phyloP scores from a whole-genome alignment of 2,113 vertebrate species.

The Caretta caretta region DNA sequence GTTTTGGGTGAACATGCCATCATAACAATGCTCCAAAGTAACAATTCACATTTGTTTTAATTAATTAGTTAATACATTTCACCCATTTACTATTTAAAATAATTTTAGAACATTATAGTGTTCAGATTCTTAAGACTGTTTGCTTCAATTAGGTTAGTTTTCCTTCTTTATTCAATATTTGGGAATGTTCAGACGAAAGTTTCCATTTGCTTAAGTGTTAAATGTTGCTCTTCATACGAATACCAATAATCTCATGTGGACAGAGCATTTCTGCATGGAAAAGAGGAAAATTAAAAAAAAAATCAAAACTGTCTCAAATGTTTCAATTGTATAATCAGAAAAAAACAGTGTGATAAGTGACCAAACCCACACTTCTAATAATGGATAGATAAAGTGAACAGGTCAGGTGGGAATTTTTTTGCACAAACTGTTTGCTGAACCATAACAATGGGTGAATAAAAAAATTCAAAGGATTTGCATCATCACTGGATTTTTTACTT shows the following conservation, averaged over 20 bases:
- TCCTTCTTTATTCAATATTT: not conserved
- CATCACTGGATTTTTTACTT: not conserved
- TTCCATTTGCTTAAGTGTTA: not conserved
- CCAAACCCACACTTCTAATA: not conserved
- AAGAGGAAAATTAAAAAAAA: not conserved
- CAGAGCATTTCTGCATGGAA: not conserved
- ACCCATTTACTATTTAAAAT: not conserved
- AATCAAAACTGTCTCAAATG: not conserved
- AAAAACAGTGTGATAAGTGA: not conserved
- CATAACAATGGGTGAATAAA: not conserved
- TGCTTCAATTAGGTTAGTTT: too few relatives aligned
- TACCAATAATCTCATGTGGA: not conserved
- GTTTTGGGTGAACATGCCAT: too few relatives aligned
- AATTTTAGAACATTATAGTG: too few relatives aligned
- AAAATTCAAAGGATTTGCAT: not conserved
- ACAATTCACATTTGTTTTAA: not conserved
- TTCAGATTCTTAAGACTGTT: too few relatives aligned
- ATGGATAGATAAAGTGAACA: not conserved
- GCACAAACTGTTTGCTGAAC: not conserved
- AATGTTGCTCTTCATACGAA: not conserved
- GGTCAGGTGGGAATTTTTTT: not conserved
- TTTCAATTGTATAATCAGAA: not conserved
- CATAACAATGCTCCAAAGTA: not conserved
- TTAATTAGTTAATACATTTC: not conserved
- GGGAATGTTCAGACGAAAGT: not conserved